These are phyloP conservation scores for Marmota monax DNA, from an alignment of 2,113 vertebrate genomes.

Conservation along the genomic window DNA sequence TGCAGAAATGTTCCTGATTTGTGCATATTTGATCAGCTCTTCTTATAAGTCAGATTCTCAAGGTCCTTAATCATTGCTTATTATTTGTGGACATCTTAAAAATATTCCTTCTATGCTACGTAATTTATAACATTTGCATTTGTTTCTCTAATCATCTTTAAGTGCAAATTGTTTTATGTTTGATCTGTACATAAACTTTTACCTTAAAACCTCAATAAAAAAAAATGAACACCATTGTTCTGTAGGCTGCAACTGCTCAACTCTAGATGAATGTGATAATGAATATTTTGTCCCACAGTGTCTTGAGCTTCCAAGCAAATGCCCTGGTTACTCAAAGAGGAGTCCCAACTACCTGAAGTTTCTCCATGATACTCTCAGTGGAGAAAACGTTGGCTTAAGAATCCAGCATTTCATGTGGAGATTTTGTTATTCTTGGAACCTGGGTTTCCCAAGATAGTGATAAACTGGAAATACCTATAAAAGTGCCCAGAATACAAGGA, in stretches of 20 bases:
- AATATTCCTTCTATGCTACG: background rate
- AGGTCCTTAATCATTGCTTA: constrained; percentile 55
- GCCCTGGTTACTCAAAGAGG: background rate
- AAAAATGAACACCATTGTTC: background rate
- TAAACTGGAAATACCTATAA: background rate
- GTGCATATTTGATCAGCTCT: background rate
- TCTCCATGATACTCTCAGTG: background rate
- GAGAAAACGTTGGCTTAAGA: background rate
- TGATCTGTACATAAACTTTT: constrained; percentile 35
- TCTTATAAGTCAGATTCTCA: constrained; percentile 9
- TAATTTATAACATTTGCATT: constrained; percentile 58
- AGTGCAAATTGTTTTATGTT: constrained; percentile 6
- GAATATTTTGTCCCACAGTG: background rate
- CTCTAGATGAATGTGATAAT: background rate
- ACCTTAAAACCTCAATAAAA: background rate
- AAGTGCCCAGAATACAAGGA: background rate
- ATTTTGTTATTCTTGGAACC: constrained; percentile 18
- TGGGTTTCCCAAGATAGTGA: background rate
- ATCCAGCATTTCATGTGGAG: background rate
- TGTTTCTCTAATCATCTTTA: background rate
- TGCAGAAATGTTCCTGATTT: background rate
- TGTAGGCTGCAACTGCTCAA: background rate
- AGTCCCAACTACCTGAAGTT: background rate
- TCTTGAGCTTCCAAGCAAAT: background rate
- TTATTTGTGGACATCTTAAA: constrained; percentile 48